Percentiles rank a stretch among this genome's conserved stretches.
phyloP scores from a whole-genome alignment of 2,797 vertebrate genomes.

The Steatocranus sp. region DNA sequence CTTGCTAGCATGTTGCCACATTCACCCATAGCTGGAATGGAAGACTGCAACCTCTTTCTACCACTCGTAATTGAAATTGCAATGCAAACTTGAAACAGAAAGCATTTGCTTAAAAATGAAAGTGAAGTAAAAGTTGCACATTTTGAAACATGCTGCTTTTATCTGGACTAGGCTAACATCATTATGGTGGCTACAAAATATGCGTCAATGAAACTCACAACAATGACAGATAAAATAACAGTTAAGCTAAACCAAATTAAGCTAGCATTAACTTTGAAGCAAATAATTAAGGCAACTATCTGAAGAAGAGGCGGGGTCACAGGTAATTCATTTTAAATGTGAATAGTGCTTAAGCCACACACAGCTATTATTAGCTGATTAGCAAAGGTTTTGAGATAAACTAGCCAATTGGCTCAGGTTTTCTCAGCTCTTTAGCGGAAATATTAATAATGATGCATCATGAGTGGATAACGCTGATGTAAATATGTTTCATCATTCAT shows the following conservation, averaged over 20 bases:
- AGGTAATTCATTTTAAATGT: neutral
- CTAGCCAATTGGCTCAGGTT: neutral
- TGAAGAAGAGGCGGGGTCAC: neutral
- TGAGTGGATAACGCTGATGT: neutral
- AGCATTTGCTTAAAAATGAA: neutral
- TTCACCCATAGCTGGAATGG: neutral
- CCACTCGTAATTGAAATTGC: neutral
- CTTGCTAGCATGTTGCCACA: neutral
- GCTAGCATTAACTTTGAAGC: neutral
- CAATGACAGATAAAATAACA: neutral
- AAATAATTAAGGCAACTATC: neutral
- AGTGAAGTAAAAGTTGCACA: neutral
- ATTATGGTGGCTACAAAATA: neutral
- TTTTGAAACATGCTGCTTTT: neutral
- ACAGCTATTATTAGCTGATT: neutral
- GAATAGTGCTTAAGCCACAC: rapidly evolving
- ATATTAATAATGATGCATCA: neutral
- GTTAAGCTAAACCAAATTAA: neutral
- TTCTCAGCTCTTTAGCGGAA: neutral
- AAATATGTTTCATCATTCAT: neutral
- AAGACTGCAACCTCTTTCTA: neutral
- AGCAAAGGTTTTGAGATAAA: neutral
- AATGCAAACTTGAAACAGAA: neutral
- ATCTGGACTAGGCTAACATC: neutral
- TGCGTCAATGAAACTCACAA: neutral